Conservation (phyloP, 1,140 invertebrate genomes). For the Trichoplusia ni region DNA sequence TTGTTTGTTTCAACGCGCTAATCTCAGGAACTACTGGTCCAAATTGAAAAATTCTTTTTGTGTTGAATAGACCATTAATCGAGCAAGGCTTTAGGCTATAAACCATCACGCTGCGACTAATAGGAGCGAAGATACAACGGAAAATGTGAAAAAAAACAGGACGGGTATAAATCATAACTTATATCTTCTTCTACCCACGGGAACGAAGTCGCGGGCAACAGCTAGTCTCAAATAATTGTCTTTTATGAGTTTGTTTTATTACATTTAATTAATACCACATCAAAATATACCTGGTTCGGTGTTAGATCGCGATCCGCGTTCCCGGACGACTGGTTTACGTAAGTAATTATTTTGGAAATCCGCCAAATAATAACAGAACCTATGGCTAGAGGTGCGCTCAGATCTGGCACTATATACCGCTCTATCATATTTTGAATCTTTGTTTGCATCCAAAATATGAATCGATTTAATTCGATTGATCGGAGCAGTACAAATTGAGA, state of each 20-base stretch:
- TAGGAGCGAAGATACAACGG: too few relatives aligned
- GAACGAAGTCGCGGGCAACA: background rate
- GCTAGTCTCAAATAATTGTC: too few relatives aligned
- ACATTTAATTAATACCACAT: slow-evolving; percentile 40
- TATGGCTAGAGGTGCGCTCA: slow-evolving; percentile 42
- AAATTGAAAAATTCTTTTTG: too few relatives aligned
- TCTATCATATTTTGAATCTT: slow-evolving; percentile 16
- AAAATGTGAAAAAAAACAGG: too few relatives aligned
- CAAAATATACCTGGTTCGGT: slow-evolving; percentile 20
- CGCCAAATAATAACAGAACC: slow-evolving; percentile 66
- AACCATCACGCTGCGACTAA: too few relatives aligned
- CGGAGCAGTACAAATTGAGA: background rate
- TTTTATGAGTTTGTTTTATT: too few relatives aligned
- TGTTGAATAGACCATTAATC: too few relatives aligned
- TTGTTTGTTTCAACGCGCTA: too few relatives aligned
- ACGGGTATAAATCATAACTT: too few relatives aligned
- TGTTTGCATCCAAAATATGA: slow-evolving; percentile 33
- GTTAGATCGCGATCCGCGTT: slow-evolving; percentile 25
- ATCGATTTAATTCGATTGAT: slow-evolving; percentile 22
- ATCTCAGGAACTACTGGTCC: too few relatives aligned
- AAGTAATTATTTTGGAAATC: slow-evolving; percentile 71
- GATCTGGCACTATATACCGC: slow-evolving; percentile 43
- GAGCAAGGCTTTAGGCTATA: too few relatives aligned
- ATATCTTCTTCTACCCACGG: too few relatives aligned
- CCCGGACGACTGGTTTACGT: slow-evolving; percentile 56